These are phyloP conservation scores for Lepidochrysops patricia DNA, from an alignment of 2,888 invertebrate species.

Conservation along the genomic window DNA sequence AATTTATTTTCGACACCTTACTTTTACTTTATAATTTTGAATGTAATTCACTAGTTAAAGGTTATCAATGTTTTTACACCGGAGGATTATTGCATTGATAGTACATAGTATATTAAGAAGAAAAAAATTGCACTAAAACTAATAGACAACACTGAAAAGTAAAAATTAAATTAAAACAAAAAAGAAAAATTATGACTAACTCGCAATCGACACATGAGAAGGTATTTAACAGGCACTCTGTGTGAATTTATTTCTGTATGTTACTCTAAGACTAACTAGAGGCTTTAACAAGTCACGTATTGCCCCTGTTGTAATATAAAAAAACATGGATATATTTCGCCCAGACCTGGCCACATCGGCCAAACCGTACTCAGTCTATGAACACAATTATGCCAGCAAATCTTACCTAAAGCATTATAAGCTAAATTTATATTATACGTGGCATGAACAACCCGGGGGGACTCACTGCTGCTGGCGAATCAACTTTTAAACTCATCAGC, in stretches of 20 bases:
- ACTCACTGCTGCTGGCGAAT: constrained; percentile 36
- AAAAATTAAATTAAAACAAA: constrained; percentile 54
- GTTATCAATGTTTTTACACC: neutral
- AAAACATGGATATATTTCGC: constrained; percentile 18
- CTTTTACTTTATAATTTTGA: neutral
- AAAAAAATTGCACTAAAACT: constrained; percentile 44
- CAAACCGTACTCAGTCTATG: constrained; percentile 56
- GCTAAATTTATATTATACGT: constrained; percentile 66
- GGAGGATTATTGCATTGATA: neutral
- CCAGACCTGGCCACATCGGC: constrained; percentile 23
- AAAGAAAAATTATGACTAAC: constrained; percentile 63
- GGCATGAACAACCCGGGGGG: constrained; percentile 65
- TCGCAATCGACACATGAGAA: constrained; percentile 57
- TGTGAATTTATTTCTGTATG: constrained; percentile 61
- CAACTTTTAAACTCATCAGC: neutral
- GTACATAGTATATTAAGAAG: neutral
- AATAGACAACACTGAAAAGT: constrained; percentile 55
- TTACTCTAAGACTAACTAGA: constrained; percentile 44
- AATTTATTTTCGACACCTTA: neutral
- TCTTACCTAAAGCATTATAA: constrained; percentile 73
- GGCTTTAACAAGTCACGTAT: constrained; percentile 25
- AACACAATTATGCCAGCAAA: constrained; percentile 71
- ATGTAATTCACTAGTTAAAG: neutral
- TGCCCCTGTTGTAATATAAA: constrained; percentile 20
- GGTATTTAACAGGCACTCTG: constrained; percentile 69